Evolutionary conservation across 2,797 vertebrate genomes (phyloP).

Genomic region (Microchirus variegatus): DNA sequence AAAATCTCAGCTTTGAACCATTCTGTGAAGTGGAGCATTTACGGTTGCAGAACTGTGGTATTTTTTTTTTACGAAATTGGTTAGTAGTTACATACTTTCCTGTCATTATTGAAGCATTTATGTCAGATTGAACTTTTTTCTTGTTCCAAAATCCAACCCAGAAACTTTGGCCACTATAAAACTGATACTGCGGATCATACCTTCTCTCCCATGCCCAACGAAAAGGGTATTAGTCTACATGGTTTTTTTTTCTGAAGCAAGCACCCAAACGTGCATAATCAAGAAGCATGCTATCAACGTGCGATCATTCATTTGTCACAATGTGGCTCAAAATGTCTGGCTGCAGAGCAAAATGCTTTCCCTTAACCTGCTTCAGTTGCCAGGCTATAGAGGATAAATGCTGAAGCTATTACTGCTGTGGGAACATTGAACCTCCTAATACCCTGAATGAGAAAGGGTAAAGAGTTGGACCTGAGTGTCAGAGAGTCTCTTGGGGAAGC

Average conservation of each 20-base stretch:
- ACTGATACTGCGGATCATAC: background rate
- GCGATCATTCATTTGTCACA: slow-evolving; percentile 17
- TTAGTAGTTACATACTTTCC: too few species aligned
- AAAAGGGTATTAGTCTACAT: background rate
- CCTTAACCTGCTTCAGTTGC: slow-evolving; percentile 57
- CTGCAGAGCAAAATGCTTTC: slow-evolving; percentile 21
- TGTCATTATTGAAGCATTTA: too few species aligned
- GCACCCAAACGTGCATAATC: slow-evolving; percentile 1
- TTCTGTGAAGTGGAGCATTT: too few species aligned
- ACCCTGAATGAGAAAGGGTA: slow-evolving; percentile 39
- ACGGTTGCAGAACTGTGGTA: too few species aligned
- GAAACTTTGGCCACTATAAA: too few species aligned
- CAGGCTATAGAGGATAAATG: slow-evolving; percentile 49
- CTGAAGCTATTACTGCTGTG: slow-evolving; percentile 36
- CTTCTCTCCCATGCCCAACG: background rate
- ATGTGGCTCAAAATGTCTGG: background rate
- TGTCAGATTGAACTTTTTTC: too few species aligned
- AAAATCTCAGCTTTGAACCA: too few species aligned
- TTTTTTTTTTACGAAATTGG: too few species aligned
- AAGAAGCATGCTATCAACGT: slow-evolving; percentile 21
- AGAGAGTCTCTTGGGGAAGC: slow-evolving; percentile 42
- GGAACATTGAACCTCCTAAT: slow-evolving; percentile 48
- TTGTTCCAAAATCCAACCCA: too few species aligned
- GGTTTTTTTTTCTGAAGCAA: slow-evolving; percentile 4
- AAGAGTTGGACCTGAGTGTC: slow-evolving; percentile 38